Conservation (phyloP, 2,113 vertebrate genomes). For the Semicossyphus pulcher region DNA sequence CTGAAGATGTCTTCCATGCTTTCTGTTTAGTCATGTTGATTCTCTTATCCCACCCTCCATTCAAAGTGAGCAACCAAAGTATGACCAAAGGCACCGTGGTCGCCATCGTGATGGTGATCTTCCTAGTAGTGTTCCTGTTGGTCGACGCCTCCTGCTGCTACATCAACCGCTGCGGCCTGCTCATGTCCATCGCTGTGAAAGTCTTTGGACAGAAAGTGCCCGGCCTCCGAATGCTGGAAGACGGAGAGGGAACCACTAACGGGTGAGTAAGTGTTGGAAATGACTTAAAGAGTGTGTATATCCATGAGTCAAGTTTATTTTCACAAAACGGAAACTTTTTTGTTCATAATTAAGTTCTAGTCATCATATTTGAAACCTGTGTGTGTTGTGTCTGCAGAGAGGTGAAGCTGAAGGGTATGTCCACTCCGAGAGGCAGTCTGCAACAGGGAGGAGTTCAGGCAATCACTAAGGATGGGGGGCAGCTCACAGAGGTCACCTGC, state of each 20-base stretch:
- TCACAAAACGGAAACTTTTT: not conserved
- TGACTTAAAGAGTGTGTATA: not conserved
- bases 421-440: slow-evolving; percentile 62
- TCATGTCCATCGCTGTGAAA: slow-evolving; percentile 81
- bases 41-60: not conserved
- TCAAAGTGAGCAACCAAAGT: slow-evolving; percentile 40
- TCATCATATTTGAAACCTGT: slow-evolving; percentile 8
- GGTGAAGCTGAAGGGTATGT: slow-evolving; percentile 76
- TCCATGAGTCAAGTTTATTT: not conserved
- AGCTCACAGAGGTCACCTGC: slow-evolving; percentile 75
- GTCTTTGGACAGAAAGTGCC: slow-evolving; percentile 79
- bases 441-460: slow-evolving; percentile 63
- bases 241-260: slow-evolving; percentile 64
- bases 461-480: slow-evolving; percentile 40
- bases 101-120: slow-evolving; percentile 82
- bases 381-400: slow-evolving; percentile 69
- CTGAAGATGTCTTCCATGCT: not conserved
- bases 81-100: slow-evolving; percentile 82
- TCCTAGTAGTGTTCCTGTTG: slow-evolving; percentile 80
- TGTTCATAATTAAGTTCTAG: not conserved
- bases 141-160: slow-evolving; percentile 86
- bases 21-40: not conserved
- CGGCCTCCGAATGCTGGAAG: slow-evolving; percentile 76
- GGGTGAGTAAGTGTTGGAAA: slow-evolving; percentile 48
- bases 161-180: slow-evolving; percentile 82